Percentiles rank a stretch among this genome's conserved stretches.
These are phyloP conservation scores for Hypomecis punctinalis DNA, from an alignment of 2,888 invertebrate species.

Conservation along the genomic window DNA sequence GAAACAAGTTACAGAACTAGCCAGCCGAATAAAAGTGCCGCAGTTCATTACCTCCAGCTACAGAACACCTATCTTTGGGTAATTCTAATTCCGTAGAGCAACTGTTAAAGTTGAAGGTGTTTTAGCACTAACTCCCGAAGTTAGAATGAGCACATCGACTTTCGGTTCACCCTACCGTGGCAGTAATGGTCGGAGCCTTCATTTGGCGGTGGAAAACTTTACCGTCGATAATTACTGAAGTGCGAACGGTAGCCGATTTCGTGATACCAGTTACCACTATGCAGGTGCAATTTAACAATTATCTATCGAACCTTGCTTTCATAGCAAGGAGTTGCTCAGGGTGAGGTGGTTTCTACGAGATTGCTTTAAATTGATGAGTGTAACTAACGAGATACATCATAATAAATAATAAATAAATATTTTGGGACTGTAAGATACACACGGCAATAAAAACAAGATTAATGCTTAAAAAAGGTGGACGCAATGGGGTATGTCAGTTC, in stretches of 20 bases:
- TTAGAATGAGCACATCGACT: constrained; percentile 57
- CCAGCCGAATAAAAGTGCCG: constrained; percentile 35
- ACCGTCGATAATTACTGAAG: constrained; percentile 73
- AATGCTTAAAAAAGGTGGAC: too few relatives aligned
- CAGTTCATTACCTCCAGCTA: constrained; percentile 37
- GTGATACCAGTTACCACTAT: constrained; percentile 44
- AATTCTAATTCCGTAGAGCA: constrained; percentile 48
- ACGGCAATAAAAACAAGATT: too few relatives aligned
- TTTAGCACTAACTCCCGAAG: constrained; percentile 56
- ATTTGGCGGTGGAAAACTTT: constrained; percentile 70
- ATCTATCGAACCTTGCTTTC: constrained; percentile 46
- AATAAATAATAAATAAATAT: too few relatives aligned
- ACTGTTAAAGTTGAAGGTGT: constrained; percentile 52
- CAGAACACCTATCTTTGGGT: constrained; percentile 38
- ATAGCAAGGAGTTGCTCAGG: not conserved
- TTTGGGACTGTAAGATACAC: too few relatives aligned
- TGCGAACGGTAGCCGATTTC: constrained; percentile 69
- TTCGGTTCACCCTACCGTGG: constrained; percentile 56
- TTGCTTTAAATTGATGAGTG: too few relatives aligned
- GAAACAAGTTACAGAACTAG: constrained; percentile 39
- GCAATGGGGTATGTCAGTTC: too few relatives aligned
- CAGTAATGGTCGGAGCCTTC: constrained; percentile 63
- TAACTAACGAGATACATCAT: too few relatives aligned
- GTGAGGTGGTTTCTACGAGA: too few relatives aligned
- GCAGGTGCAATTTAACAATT: constrained; percentile 68